Evolutionary conservation across 2,888 invertebrate species (phyloP).

Genomic region (Phyllotreta striolata): DNA sequence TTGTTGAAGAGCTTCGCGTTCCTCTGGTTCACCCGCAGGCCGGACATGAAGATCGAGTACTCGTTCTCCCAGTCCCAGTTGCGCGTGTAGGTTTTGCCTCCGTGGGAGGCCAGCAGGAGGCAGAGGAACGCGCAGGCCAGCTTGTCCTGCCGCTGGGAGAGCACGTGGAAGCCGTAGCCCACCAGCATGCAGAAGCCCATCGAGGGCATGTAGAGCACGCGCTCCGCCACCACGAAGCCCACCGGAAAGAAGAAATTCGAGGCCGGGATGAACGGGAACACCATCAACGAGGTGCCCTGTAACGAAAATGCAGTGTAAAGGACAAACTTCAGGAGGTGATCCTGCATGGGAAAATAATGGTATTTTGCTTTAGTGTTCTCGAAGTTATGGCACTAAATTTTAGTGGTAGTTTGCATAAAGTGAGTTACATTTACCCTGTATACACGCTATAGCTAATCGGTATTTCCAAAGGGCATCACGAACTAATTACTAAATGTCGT

Average conservation of each 20-base stretch:
- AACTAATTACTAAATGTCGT: conserved; percentile 24
- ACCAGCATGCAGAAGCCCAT: conserved; percentile 96
- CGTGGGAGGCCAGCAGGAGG: conserved; percentile 78
- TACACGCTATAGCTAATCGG: conserved; percentile 14
- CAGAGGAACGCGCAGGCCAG: conserved; percentile 67
- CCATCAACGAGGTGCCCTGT: conserved; percentile 85
- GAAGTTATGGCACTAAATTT: too few relatives aligned
- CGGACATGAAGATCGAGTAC: conserved; percentile 93
- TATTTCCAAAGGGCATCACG: conserved; percentile 15
- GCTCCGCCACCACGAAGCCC: conserved; percentile 95
- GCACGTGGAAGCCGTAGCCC: conserved; percentile 82
- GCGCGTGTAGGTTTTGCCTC: conserved; percentile 84
- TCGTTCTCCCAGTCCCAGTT: conserved; percentile 95
- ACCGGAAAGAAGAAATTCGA: conserved; percentile 98
- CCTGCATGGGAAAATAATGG: too few relatives aligned
- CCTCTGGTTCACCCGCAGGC: conserved; percentile 82
- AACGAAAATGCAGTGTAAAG: conserved; percentile 17
- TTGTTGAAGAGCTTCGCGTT: conserved; percentile 98
- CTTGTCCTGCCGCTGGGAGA: conserved; percentile 67
- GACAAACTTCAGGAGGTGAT: too few relatives aligned
- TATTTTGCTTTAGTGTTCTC: too few relatives aligned
- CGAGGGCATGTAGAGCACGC: conserved; percentile 95
- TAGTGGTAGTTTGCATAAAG: too few relatives aligned
- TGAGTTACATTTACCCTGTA: conserved; percentile 7
- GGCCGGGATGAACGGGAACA: conserved; percentile 93